A percentile compares a stretch with the other conserved stretches of the same genome.
phyloP scores from a whole-genome alignment of 1,140 invertebrate species.

The Adoxophyes honmai region DNA sequence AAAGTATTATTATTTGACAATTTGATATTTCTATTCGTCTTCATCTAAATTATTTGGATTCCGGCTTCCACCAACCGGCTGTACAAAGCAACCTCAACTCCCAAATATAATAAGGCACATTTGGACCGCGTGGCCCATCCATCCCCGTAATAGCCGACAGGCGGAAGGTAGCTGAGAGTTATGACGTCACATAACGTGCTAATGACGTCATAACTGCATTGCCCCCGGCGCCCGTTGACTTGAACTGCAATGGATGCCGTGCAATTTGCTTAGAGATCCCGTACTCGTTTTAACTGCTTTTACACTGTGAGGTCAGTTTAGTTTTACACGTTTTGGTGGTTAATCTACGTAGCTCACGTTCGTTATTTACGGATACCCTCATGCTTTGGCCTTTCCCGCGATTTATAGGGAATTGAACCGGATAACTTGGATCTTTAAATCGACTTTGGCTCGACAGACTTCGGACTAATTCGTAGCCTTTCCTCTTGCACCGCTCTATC shows the following conservation, averaged over 20 bases:
- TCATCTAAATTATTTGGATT: no score
- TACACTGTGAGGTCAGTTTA: constrained; percentile 32
- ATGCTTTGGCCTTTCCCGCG: no score
- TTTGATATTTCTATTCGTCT: no score
- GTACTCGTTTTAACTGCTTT: constrained; percentile 35
- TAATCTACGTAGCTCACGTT: no score
- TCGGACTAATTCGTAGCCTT: no score
- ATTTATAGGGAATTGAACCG: no score
- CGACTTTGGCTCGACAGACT: no score
- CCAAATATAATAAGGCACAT: constrained; percentile 37
- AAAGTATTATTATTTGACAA: no score
- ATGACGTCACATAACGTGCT: constrained; percentile 69
- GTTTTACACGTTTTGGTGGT: not conserved
- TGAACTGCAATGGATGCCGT: constrained; percentile 46
- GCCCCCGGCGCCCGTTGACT: constrained; percentile 33
- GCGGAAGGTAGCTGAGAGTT: constrained; percentile 59
- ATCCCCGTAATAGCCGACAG: constrained; percentile 60
- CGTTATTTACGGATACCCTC: no score
- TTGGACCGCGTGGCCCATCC: constrained; percentile 47
- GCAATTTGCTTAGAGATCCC: constrained; percentile 29
- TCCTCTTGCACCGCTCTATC: no score
- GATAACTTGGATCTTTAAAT: no score
- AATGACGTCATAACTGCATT: constrained; percentile 70
- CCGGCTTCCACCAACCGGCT: no score
- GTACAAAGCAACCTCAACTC: not conserved